Evolutionary conservation across 2,797 vertebrate species (phyloP).

Genomic region (Morelia viridis): DNA sequence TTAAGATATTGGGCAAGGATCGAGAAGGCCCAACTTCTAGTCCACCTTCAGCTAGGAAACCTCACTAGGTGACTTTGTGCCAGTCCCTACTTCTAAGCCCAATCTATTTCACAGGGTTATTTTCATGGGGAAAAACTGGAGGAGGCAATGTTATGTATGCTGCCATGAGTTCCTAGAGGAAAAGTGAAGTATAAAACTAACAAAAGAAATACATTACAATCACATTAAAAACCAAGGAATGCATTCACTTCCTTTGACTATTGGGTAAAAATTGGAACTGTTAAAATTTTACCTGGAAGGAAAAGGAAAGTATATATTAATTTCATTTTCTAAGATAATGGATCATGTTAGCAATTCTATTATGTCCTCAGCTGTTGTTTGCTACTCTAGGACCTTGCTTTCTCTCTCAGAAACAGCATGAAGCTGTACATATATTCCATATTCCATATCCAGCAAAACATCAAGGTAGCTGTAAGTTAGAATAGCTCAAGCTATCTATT

Average conservation of each 20-base stretch:
- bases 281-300: slow-evolving; percentile 10
- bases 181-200: neutral
- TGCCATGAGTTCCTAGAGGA: neutral
- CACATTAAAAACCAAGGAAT: slow-evolving; percentile 44
- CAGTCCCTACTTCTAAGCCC: neutral
- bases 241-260: neutral
- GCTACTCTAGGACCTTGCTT: slow-evolving; percentile 38
- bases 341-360: slow-evolving; percentile 30
- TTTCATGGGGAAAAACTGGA: neutral
- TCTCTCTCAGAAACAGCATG: slow-evolving; percentile 39
- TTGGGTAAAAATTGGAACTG: slow-evolving; percentile 13
- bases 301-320: slow-evolving; percentile 24
- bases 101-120: neutral
- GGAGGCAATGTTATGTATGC: neutral
- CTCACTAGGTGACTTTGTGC: neutral
- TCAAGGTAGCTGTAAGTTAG: slow-evolving; percentile 31
- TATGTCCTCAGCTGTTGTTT: neutral
- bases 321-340: slow-evolving; percentile 14
- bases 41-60: neutral
- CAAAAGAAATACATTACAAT: slow-evolving; percentile 36
- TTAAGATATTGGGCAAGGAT: neutral
- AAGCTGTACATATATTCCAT: slow-evolving; percentile 23
- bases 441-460: slow-evolving; percentile 22
- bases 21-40: neutral
- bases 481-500: slow-evolving; percentile 19